Base-by-base conservation (phyloP, 2,113 vertebrate species). In the Steatornis caripensis region DNA sequence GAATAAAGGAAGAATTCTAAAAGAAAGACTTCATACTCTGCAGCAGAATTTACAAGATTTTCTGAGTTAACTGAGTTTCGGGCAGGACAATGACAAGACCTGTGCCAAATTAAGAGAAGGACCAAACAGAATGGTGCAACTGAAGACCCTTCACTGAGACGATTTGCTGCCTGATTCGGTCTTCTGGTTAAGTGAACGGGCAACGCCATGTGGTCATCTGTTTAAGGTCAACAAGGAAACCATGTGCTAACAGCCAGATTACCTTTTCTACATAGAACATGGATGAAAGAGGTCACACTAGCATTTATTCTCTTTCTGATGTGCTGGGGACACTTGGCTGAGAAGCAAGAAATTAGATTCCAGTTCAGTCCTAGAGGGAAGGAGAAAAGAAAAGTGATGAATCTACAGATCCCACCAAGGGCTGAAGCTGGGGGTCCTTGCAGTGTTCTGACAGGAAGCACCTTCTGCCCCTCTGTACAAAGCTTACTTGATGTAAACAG, bases 381-480 rank as follows among this genome's bases (percentile, higher is more conserved):
- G 8, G 17, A 45, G 14, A 64, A 81, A 90, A 58, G 22, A 64
- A 81, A 90, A 58, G 22, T 24, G 30, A 41, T 36, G 13, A 76
- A 71, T 5, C 22, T 76, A 5, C 2, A 68, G 26, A 55, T n/a
- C 1, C 6, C 10, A 76, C 10, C 15, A 24, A 46, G 61, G 86
- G 12, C 3, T 65, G 48, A 55, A 94, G 34, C 19, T 54, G 29
- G 9, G 4, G 4, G 10, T 43, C 21, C 23, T 51, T 72, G 18
- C 4, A 14, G 1, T 15, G 11, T 15, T 70, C 24, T 71, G 1
- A 0, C 32, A 86, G 34, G 41, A 82, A 11, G 6, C 6, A 30
- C 9, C 17, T 82, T 78, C 65, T 85, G 46, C 5, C 15, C 16
- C 10, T 71, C 13, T 71, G 23, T 27, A 39, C 15, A 93, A 77